Percentiles rank a stretch among this genome's conserved stretches.
Evolutionary conservation across 64 coral and sea anemone species (phyloP).

Genomic region (Montipora efflorescens): DNA sequence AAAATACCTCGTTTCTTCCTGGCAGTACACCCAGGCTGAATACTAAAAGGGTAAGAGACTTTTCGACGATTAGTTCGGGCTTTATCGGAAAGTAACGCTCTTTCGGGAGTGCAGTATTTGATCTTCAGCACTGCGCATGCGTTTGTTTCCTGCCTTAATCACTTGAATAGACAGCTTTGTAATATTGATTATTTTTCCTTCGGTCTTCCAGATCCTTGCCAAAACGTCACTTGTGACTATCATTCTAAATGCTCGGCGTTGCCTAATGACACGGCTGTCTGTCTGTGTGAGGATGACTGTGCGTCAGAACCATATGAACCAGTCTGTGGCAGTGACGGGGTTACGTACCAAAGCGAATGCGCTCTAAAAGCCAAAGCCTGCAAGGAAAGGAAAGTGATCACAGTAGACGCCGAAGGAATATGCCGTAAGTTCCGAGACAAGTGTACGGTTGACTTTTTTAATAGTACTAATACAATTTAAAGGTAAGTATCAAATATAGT

Average conservation of each 20-base stretch:
- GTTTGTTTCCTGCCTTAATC: too few species aligned
- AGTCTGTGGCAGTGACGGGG: conserved; percentile 88
- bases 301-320: conserved; percentile 36
- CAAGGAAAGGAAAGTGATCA: conserved; percentile 35
- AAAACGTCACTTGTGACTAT: conserved; percentile 75
- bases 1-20: too few species aligned
- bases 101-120: too few species aligned
- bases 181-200: background rate
- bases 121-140: too few species aligned
- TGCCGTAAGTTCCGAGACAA: conserved; percentile 76
- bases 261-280: conserved; percentile 75
- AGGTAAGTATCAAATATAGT: too few species aligned
- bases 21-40: too few species aligned
- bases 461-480: too few species aligned
- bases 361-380: conserved; percentile 67
- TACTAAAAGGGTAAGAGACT: too few species aligned
- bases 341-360: conserved; percentile 78
- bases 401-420: conserved; percentile 64
- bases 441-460: background rate
- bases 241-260: conserved; percentile 70
- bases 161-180: too few species aligned
- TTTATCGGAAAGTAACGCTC: too few species aligned
- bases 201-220: conserved; percentile 79
- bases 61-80: too few species aligned
- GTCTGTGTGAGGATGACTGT: conserved; percentile 69